phyloP scores from a whole-genome alignment of 2,113 vertebrate species.

The Macquaria australasica region DNA sequence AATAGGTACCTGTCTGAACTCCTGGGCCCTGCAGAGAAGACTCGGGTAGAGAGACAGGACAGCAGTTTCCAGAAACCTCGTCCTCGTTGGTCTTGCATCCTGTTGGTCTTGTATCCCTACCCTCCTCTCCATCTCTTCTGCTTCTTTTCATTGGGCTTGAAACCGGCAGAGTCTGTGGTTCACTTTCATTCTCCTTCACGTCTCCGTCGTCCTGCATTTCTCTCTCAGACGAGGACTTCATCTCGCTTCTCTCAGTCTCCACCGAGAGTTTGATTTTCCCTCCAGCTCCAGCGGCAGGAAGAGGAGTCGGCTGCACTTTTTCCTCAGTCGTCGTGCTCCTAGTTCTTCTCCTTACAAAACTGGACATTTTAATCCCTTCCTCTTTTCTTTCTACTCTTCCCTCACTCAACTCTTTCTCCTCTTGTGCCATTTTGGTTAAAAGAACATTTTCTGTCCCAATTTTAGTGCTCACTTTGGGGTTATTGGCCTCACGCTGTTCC shows the following conservation, averaged over 20 bases:
- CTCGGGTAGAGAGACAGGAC: no score
- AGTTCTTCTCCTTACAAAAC: neutral
- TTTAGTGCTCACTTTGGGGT: neutral
- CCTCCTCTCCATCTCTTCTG: neutral
- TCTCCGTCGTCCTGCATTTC: neutral
- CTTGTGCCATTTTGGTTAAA: neutral
- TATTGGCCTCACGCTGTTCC: neutral
- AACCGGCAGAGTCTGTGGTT: no score
- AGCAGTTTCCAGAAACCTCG: neutral
- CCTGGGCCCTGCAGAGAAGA: neutral
- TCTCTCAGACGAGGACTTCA: neutral
- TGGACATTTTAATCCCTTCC: neutral
- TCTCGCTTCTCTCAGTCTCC: neutral
- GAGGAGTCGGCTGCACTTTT: neutral
- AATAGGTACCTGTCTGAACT: neutral
- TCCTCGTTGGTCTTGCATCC: neutral
- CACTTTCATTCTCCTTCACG: neutral
- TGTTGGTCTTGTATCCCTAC: neutral
- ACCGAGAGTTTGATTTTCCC: no score
- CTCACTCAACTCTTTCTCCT: neutral
- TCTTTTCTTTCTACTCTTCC: neutral
- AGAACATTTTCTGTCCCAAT: no score
- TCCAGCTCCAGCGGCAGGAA: accelerated
- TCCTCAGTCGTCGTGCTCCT: accelerated
- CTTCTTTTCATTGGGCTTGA: constrained; percentile 2